Evolutionary conservation across 2,113 vertebrate species (phyloP).

Genomic region (Chaenogobius annularis): DNA sequence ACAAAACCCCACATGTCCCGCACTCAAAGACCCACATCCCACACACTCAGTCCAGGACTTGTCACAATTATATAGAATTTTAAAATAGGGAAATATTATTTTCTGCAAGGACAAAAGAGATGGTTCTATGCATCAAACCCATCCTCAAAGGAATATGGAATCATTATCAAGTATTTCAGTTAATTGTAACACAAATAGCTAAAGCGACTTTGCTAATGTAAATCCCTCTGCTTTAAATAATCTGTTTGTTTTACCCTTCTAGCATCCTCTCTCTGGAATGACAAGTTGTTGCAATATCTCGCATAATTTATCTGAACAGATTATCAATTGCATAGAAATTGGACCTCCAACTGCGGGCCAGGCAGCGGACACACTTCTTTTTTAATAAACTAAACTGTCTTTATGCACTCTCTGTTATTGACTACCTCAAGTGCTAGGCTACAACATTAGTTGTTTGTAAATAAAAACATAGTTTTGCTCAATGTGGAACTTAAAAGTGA

Average conservation of each 20-base stretch:
- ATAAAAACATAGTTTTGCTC: background rate
- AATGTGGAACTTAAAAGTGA: background rate
- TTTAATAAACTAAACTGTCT: background rate
- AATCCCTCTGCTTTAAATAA: no score
- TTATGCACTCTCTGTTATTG: no score
- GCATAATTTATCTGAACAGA: slow-evolving; percentile 62
- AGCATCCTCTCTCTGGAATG: slow-evolving; percentile 51
- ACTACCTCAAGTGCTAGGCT: background rate
- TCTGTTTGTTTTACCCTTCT: background rate
- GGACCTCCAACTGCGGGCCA: slow-evolving; percentile 45
- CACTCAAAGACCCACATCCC: slow-evolving; percentile 58
- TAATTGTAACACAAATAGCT: slow-evolving; percentile 74
- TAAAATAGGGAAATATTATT: no score
- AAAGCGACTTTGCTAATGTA: slow-evolving; percentile 68
- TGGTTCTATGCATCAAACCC: slow-evolving; percentile 15
- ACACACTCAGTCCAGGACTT: slow-evolving; percentile 46
- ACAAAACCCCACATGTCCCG: slow-evolving; percentile 74
- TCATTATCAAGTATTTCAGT: slow-evolving; percentile 63
- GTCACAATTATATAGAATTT: slow-evolving; percentile 31
- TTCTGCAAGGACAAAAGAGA: no score
- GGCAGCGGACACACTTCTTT: background rate
- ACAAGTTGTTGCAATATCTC: slow-evolving; percentile 57
- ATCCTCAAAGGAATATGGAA: slow-evolving; percentile 56
- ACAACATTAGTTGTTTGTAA: background rate
- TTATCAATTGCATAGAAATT: slow-evolving; percentile 52